These are phyloP conservation scores for Nezara viridula DNA, from an alignment of 2,888 invertebrate species.

Conservation along the genomic window DNA sequence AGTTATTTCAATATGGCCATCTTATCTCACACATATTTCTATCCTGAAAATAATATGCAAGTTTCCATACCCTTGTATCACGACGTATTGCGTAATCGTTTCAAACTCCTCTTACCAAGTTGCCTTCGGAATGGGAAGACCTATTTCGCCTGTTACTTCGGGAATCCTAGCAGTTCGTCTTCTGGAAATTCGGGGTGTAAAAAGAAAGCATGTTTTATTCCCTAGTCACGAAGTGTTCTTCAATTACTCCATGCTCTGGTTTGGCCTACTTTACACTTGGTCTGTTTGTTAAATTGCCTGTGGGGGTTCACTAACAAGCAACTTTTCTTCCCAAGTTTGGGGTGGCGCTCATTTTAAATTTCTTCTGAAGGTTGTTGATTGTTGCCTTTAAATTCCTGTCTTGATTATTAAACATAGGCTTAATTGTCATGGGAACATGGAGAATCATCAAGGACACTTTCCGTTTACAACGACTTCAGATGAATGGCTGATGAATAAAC, in stretches of 20 bases:
- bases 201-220: neutral
- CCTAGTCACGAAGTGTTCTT: constrained; percentile 9
- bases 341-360: neutral
- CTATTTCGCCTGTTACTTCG: neutral
- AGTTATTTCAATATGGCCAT: no score
- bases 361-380: neutral
- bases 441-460: no score
- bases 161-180: neutral
- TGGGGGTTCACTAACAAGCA: neutral
- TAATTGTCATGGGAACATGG: neutral
- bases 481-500: no score
- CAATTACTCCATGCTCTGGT: neutral
- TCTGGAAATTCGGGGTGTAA: constrained; percentile 1
- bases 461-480: no score
- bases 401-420: neutral
- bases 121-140: neutral
- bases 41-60: no score
- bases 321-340: neutral
- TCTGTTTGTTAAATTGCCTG: constrained; percentile 6
- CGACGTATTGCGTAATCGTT: neutral
- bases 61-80: no score
- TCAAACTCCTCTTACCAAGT: neutral
- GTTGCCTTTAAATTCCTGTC: neutral
- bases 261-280: neutral
- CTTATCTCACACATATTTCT: no score